These are phyloP conservation scores for Paramormyrops kingsleyae DNA, from an alignment of 2,113 vertebrate genomes.

Conservation along the genomic window DNA sequence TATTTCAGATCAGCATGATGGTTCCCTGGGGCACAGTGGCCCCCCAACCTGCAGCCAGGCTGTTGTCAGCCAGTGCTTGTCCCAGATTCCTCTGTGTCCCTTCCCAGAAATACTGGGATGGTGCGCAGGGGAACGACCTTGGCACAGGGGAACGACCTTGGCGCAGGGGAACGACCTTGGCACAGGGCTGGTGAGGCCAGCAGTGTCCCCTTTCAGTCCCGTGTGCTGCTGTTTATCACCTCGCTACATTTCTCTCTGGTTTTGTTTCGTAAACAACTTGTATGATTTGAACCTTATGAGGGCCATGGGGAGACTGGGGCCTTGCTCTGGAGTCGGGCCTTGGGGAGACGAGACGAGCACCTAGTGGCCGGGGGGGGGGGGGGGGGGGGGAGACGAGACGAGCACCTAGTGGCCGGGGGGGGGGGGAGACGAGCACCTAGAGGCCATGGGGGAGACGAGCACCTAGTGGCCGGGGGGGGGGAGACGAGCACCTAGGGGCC, in stretches of 20 bases:
- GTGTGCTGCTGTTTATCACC: not conserved
- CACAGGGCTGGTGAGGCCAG: not conserved
- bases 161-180: not conserved
- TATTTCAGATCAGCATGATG: not conserved
- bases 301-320: no score
- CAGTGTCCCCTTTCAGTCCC: not conserved
- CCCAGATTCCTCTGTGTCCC: not conserved
- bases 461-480: no score
- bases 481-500: no score
- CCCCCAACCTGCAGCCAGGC: not conserved
- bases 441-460: no score
- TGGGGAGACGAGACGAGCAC: no score
- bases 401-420: no score
- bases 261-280: not conserved
- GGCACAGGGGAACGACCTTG: not conserved
- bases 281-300: not conserved
- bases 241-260: not conserved
- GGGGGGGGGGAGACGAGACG: no score
- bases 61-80: not conserved
- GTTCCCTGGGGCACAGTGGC: not conserved
- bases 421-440: no score
- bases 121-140: not conserved
- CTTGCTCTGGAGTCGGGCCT: no score
- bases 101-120: not conserved
- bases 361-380: no score